A percentile compares a stretch with the other conserved stretches of the same genome.
Evolutionary conservation across 2,888 invertebrate species (phyloP).

Genomic region (Lasioglossum figueresi): DNA sequence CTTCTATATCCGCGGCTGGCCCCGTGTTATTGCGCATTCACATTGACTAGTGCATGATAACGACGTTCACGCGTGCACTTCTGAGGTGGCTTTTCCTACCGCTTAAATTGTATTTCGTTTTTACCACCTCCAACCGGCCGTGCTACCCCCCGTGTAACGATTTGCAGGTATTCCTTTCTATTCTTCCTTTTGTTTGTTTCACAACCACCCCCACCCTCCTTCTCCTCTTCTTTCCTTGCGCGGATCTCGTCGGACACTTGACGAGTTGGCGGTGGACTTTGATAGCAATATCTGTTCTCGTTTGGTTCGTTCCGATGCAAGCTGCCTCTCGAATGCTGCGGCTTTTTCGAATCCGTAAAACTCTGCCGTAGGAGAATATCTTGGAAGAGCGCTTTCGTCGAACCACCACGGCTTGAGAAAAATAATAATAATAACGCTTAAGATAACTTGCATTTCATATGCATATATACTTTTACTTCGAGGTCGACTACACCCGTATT

Average conservation of each 20-base stretch:
- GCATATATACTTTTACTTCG: no score
- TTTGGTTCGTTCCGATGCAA: neutral
- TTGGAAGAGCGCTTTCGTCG: neutral
- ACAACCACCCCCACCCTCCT: neutral
- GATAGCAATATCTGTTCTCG: neutral
- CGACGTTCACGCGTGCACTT: conserved; percentile 49
- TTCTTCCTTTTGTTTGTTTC: neutral
- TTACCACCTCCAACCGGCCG: neutral
- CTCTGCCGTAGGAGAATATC: neutral
- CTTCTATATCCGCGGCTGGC: conserved; percentile 49
- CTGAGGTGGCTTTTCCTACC: conserved; percentile 51
- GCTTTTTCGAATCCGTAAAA: neutral
- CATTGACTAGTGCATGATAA: conserved; percentile 54
- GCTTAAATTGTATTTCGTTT: conserved; percentile 58
- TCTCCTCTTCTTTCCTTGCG: neutral
- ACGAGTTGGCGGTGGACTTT: neutral
- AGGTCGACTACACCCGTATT: no score
- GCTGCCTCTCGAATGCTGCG: neutral
- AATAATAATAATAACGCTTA: neutral
- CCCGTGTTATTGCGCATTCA: conserved; percentile 59
- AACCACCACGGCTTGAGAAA: neutral
- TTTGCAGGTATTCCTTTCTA: conserved; percentile 13
- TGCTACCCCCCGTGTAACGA: conserved; percentile 17
- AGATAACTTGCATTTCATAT: no score
- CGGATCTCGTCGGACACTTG: neutral